These are phyloP conservation scores for Thymelicus sylvestris DNA, from an alignment of 2,888 invertebrate species.

Conservation along the genomic window DNA sequence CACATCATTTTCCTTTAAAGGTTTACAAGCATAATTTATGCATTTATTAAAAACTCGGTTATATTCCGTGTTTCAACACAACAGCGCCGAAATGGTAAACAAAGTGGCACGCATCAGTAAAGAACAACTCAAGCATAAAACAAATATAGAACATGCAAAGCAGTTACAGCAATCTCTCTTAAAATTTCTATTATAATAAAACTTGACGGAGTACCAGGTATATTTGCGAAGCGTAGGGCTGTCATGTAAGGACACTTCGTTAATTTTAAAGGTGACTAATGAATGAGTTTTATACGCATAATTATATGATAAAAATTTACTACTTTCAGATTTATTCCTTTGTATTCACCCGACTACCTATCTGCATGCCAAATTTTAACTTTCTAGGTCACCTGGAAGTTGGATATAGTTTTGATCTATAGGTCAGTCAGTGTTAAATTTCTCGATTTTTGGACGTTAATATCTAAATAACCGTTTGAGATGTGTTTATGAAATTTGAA, in stretches of 20 bases:
- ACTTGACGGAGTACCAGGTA: constrained; percentile 50
- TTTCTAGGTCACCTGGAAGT: too few relatives aligned
- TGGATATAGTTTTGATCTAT: too few relatives aligned
- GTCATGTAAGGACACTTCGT: background rate
- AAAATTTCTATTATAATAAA: constrained; percentile 67
- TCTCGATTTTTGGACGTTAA: too few relatives aligned
- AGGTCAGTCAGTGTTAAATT: too few relatives aligned
- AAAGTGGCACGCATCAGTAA: constrained; percentile 32
- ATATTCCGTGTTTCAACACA: constrained; percentile 13
- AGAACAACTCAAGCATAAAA: constrained; percentile 32
- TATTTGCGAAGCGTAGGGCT: constrained; percentile 41
- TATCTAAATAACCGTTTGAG: too few relatives aligned
- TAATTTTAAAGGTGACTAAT: background rate
- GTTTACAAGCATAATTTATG: background rate
- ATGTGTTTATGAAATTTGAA: too few relatives aligned
- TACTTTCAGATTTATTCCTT: too few relatives aligned
- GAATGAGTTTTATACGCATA: too few relatives aligned
- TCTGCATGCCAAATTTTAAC: too few relatives aligned
- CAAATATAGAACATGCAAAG: constrained; percentile 45
- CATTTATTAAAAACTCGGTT: constrained; percentile 1
- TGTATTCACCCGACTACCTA: too few relatives aligned
- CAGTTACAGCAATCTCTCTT: constrained; percentile 53
- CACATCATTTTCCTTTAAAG: background rate
- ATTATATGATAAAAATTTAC: too few relatives aligned
- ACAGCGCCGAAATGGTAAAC: constrained; percentile 20